Evolutionary conservation across 2,888 invertebrate genomes (phyloP).

Genomic region (Minunthozetes semirufus): DNA sequence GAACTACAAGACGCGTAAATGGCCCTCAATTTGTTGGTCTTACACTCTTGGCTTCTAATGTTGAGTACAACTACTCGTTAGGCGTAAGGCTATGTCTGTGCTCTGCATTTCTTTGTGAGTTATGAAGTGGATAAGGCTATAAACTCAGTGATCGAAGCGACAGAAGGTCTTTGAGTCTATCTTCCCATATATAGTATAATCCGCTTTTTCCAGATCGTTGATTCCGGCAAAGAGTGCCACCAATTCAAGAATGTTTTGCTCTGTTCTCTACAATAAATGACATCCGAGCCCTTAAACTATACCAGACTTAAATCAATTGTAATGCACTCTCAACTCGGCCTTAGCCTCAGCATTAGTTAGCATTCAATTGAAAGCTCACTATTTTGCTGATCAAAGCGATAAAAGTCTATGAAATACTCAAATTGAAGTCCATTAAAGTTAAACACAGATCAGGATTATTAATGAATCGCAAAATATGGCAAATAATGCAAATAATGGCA

Average conservation of each 20-base stretch:
- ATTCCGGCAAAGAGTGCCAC: constrained; percentile 16
- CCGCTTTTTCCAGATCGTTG: constrained; percentile 27
- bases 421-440: constrained; percentile 23
- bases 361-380: background rate
- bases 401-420: background rate
- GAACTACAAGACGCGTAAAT: constrained; percentile 26
- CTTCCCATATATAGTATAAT: constrained; percentile 19
- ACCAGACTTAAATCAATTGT: constrained; percentile 20
- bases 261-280: background rate
- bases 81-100: background rate
- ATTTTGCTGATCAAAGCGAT: constrained; percentile 5
- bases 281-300: constrained; percentile 23
- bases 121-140: constrained; percentile 15
- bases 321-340: constrained; percentile 21
- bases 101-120: background rate
- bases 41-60: constrained; percentile 1
- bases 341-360: background rate
- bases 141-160: background rate
- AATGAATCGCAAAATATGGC: background rate
- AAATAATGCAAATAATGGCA: constrained; percentile 8
- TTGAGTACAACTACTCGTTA: background rate
- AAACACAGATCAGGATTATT: background rate
- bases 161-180: constrained; percentile 12
- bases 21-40: constrained; percentile 30
- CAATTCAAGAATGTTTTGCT: background rate